Evolutionary conservation across 1,140 invertebrate genomes (phyloP).

Genomic region (Pinna nobilis): DNA sequence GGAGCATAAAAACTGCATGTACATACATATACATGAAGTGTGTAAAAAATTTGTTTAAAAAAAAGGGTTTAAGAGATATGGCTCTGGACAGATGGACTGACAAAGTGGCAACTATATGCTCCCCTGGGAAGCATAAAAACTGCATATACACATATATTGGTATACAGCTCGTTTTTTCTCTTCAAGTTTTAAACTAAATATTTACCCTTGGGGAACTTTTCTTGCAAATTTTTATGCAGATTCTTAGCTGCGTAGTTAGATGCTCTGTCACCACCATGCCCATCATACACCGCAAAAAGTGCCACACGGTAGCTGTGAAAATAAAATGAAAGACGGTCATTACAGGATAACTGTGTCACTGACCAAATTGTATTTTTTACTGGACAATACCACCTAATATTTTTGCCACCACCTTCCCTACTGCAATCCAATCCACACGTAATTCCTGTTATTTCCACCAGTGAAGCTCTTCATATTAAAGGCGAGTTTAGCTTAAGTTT

Average conservation of each 20-base stretch:
- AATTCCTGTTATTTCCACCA: too few relatives aligned
- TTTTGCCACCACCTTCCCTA: neutral
- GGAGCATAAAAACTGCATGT: neutral
- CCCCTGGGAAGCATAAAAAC: neutral
- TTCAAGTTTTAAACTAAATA: slow-evolving; percentile 29
- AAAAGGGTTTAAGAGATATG: neutral
- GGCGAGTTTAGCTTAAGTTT: too few relatives aligned
- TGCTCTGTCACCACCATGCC: slow-evolving; percentile 75
- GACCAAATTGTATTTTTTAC: neutral
- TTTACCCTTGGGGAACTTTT: slow-evolving; percentile 76
- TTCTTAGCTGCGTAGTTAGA: slow-evolving; percentile 75
- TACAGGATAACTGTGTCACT: neutral
- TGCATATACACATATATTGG: neutral
- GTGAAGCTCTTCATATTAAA: too few relatives aligned
- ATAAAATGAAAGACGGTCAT: neutral
- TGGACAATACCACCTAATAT: neutral
- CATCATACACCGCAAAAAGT: slow-evolving; percentile 76
- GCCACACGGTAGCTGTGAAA: slow-evolving; percentile 69
- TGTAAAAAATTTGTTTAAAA: neutral
- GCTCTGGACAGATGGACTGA: too few relatives aligned
- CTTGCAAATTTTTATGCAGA: slow-evolving; percentile 72
- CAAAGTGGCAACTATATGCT: too few relatives aligned
- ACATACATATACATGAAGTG: neutral
- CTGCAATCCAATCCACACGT: neutral
- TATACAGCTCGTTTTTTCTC: neutral